Conservation (phyloP, 2,888 invertebrate genomes). For the Emmelina monodactyla region DNA sequence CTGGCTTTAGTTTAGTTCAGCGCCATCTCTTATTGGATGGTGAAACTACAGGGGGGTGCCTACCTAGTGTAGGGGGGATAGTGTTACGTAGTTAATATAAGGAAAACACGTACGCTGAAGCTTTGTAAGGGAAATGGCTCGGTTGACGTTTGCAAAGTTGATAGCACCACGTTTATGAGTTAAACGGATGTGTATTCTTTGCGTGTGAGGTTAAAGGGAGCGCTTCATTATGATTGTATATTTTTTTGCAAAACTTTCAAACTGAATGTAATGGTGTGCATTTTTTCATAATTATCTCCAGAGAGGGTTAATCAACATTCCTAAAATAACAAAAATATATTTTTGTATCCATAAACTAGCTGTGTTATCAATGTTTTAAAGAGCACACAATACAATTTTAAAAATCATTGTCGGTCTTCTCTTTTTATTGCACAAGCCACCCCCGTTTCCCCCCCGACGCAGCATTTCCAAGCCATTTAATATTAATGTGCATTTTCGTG, state of each 20-base stretch:
- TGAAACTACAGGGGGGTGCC: constrained; percentile 40
- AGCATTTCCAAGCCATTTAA: constrained; percentile 69
- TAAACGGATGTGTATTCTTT: constrained; percentile 40
- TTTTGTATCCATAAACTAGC: no score
- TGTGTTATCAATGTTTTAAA: no score
- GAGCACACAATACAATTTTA: no score
- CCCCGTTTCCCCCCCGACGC: constrained; percentile 43
- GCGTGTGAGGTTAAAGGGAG: no score
- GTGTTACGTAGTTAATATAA: constrained; percentile 59
- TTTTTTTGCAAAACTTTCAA: no score
- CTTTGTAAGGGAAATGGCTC: constrained; percentile 54
- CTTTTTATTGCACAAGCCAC: constrained; percentile 49
- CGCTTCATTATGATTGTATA: no score
- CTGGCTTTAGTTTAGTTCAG: constrained; percentile 39
- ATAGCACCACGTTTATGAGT: constrained; percentile 32
- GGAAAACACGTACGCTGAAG: constrained; percentile 55
- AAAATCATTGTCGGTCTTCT: constrained; percentile 52
- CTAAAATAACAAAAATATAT: no score
- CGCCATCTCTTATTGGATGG: constrained; percentile 63
- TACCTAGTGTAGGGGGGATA: constrained; percentile 47
- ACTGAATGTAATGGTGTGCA: no score
- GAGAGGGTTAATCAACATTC: no score
- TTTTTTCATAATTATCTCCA: no score
- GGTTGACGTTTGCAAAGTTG: constrained; percentile 52
- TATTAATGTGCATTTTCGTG: constrained; percentile 69